Evolutionary conservation across 2,113 vertebrate species (phyloP).

Genomic region (Zapornia atra): DNA sequence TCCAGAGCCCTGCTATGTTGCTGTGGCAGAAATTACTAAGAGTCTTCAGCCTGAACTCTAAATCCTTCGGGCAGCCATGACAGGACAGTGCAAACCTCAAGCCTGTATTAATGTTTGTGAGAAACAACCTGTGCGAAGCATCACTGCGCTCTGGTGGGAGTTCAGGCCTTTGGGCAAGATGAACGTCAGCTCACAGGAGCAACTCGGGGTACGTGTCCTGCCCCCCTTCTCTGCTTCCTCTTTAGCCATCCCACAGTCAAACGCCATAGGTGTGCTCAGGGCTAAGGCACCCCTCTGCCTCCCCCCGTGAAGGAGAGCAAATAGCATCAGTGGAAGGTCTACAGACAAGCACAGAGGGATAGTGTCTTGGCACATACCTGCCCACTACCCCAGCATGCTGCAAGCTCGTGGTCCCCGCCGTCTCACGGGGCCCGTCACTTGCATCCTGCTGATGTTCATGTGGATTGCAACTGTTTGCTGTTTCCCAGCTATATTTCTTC

Average conservation of each 20-base stretch:
- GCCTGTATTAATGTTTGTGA: background rate
- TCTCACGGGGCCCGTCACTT: background rate
- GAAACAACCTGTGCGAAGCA: background rate
- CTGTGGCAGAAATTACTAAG: conserved; percentile 32
- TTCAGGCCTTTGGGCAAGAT: background rate
- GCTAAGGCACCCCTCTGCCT: background rate
- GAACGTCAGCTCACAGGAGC: accelerated
- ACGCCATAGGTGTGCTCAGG: background rate
- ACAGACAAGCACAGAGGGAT: too few species aligned
- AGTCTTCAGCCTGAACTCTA: conserved; percentile 2
- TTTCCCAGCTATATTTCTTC: background rate
- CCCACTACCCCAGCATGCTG: background rate
- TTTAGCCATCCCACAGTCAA: background rate
- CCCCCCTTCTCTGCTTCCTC: background rate
- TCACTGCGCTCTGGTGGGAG: accelerated
- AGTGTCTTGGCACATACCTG: background rate
- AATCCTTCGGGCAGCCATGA: background rate
- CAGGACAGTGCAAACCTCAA: background rate
- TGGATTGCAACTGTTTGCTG: background rate
- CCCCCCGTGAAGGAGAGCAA: background rate
- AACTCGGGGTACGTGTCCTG: background rate
- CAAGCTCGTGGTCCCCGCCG: accelerated
- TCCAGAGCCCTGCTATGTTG: conserved; percentile 28
- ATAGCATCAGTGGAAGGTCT: background rate
- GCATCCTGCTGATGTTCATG: too few species aligned